Base-by-base conservation (phyloP, 2,113 vertebrate species). In the Ramphastos sulfuratus region DNA sequence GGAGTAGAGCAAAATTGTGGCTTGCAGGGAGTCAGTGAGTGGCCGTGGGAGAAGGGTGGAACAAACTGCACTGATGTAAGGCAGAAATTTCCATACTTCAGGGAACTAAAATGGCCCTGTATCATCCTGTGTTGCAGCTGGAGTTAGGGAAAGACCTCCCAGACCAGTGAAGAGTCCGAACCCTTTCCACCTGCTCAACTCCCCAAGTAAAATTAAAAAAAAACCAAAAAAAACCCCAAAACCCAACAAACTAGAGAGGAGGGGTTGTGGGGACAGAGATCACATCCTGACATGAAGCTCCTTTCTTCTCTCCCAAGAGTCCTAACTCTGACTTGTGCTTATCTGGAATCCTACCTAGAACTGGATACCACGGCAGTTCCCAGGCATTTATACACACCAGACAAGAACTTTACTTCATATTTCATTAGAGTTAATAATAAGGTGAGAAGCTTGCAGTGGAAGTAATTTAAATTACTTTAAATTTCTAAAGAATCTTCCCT, bases 261-360 rank as follows among this genome's bases (percentile, higher is more conserved):
- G 79, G 79, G 33, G 28, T 27, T 78, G 52, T 42, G 58, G 67
- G 50, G 67, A 61, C 37, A 61, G 75, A 85, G 37, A 77, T 10
- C 12, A 73, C 65, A 59, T 30, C 56, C 35, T 80, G 39, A 23
- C 46, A 18, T 12, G 37, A 79, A 0, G 0, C 42, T 92, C 30
- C 46, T 88, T 52, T 52, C 30, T 50, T 27, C 48, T 82, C 46
- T 94, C 65, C 66, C 76, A 70, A 52, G 27, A 81, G 72, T 60
- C 74, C 31, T 8, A 4, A 46, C 46, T 55, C 61, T 82, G 54
- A 46, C 85, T 92, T 65, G 21, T 71, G 83, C 78, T 95, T 89
- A 92, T 87, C 89, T 89, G 17, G n/a, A 89, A 79, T 82, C 84
- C 84, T 48, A 75, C 56, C 64, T 1, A 93, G 81, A 63, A 82